Evolutionary conservation across 37 sponge, comb jelly and placozoan species (phyloP).

Genomic region (Agelas oroides): DNA sequence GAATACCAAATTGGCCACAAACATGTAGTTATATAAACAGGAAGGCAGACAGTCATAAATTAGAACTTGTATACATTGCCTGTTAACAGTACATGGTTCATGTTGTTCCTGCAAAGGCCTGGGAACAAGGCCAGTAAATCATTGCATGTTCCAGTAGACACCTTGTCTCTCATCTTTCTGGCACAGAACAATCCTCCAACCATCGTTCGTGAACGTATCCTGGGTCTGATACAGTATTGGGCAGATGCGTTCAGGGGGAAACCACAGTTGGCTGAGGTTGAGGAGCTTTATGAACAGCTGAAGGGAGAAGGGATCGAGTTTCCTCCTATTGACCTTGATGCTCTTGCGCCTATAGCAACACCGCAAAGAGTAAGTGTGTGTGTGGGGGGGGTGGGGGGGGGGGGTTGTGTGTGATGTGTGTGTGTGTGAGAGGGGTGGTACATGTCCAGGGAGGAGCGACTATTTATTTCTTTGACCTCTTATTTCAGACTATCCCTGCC

Average conservation of each 20-base stretch:
- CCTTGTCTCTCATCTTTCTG: neutral
- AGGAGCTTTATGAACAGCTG: slow-evolving; percentile 82
- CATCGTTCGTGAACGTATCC: slow-evolving; percentile 81
- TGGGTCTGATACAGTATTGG: slow-evolving; percentile 94
- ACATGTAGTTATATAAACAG: too few species aligned
- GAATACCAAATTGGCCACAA: too few species aligned
- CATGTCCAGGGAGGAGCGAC: too few species aligned
- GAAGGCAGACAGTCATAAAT: too few species aligned
- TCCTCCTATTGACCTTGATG: slow-evolving; percentile 93
- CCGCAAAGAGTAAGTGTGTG: slow-evolving; percentile 50
- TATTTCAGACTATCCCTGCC: too few species aligned
- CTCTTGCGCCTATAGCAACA: slow-evolving; percentile 89
- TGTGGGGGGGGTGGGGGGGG: too few species aligned
- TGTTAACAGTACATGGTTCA: too few species aligned
- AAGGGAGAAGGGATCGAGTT: slow-evolving; percentile 90
- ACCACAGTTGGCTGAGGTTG: slow-evolving; percentile 75
- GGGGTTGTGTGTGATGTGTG: too few species aligned
- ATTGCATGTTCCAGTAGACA: too few species aligned
- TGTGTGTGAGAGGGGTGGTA: neutral
- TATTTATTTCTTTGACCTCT: neutral
- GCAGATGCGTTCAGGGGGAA: slow-evolving; percentile 89
- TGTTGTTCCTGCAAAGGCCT: too few species aligned
- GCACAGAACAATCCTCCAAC: slow-evolving; percentile 78
- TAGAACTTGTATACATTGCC: too few species aligned
- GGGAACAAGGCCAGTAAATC: too few species aligned